Evolutionary conservation across 2,888 invertebrate genomes (phyloP).

Genomic region (Tuberolachnus salignus): DNA sequence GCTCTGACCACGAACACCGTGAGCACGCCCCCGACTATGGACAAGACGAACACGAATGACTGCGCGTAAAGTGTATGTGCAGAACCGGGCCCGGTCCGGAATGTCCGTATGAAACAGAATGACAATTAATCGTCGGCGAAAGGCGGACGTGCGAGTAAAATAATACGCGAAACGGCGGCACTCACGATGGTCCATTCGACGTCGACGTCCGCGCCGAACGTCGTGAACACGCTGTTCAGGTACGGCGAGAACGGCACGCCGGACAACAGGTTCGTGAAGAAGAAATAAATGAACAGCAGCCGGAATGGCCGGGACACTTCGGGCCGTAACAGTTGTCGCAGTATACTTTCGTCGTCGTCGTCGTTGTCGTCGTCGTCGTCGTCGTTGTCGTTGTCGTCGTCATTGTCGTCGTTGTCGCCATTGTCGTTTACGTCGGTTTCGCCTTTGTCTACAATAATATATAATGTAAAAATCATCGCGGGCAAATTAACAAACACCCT

Average conservation of each 20-base stretch:
- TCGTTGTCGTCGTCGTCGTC: background rate
- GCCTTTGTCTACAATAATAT: background rate
- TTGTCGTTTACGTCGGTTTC: background rate
- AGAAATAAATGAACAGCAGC: conserved; percentile 17
- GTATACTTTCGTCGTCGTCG: background rate
- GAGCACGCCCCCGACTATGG: conserved; percentile 15
- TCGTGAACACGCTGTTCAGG: background rate
- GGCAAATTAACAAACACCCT: no score
- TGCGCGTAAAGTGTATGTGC: background rate
- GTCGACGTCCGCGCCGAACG: background rate
- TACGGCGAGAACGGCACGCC: conserved; percentile 21
- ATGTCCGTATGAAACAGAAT: no score
- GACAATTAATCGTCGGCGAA: no score
- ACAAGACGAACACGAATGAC: background rate
- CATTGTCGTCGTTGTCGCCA: no score
- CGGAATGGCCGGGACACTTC: conserved; percentile 38
- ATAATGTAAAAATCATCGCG: background rate
- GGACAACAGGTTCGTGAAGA: conserved; percentile 27
- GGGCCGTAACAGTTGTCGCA: conserved; percentile 35
- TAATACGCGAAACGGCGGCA: background rate
- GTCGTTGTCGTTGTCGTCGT: background rate
- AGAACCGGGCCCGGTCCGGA: background rate
- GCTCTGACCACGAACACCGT: conserved; percentile 19
- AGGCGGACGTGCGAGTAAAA: no score
- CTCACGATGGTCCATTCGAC: conserved; percentile 36